Evolutionary conservation across 2,797 vertebrate species (phyloP).

Genomic region (Austrolebias charrua): DNA sequence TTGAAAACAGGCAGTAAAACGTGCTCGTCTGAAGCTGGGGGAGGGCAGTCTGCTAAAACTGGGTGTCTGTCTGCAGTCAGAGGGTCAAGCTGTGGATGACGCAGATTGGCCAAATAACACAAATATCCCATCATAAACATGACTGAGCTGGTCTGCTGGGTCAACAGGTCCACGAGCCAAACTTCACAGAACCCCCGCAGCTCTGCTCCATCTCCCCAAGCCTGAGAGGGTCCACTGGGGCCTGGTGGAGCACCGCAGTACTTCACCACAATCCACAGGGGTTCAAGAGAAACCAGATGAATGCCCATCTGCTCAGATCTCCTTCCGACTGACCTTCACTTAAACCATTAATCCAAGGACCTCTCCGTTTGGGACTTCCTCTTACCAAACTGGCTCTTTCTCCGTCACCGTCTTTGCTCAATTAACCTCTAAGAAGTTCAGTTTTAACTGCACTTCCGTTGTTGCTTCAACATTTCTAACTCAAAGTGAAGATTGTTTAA

Average conservation of each 20-base stretch:
- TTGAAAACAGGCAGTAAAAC: constrained; percentile 55
- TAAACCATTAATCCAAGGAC: constrained; percentile 50
- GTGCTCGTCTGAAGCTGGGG: constrained; percentile 35
- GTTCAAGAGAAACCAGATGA: constrained; percentile 28
- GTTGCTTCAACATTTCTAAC: constrained; percentile 47
- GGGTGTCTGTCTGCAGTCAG: constrained; percentile 70
- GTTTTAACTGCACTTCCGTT: constrained; percentile 50
- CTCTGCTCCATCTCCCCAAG: constrained; percentile 47
- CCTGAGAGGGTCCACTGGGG: constrained; percentile 57
- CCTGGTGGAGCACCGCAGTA: constrained; percentile 38
- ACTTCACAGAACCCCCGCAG: constrained; percentile 59
- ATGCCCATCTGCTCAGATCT: constrained; percentile 54
- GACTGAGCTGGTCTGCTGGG: constrained; percentile 61
- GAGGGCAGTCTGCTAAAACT: constrained; percentile 58
- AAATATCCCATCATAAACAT: constrained; percentile 78
- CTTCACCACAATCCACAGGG: constrained; percentile 54
- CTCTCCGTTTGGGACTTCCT: constrained; percentile 32
- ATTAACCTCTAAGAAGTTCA: constrained; percentile 66
- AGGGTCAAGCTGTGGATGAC: constrained; percentile 73
- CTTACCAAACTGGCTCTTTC: constrained; percentile 33
- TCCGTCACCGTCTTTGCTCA: constrained; percentile 43
- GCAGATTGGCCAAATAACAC: constrained; percentile 73
- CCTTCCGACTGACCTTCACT: constrained; percentile 59
- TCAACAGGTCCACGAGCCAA: constrained; percentile 60
- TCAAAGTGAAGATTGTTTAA: constrained; percentile 33